Evolutionary conservation across 2,888 invertebrate species (phyloP), one percentile per base, ranked within the genome.

Genomic region (Epistrophella euchroma): DNA sequence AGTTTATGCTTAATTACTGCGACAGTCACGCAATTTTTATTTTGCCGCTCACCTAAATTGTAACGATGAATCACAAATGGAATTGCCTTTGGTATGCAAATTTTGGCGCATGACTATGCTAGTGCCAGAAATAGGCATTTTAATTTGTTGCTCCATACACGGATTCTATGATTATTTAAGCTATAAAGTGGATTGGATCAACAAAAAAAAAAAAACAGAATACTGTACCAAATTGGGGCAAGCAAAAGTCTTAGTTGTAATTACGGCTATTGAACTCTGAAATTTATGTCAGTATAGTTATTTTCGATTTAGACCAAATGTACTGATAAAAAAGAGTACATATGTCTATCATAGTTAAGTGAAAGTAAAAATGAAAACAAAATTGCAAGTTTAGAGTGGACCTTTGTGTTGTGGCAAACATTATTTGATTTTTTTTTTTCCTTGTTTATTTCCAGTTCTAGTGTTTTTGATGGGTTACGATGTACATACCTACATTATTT

Each of bases 1-100:
- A 79, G 58, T 66, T 75, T 75, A 66, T 50, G 70, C n/a, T 68
- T 81, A 75, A 81, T 81, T 81, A 75, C 80, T 81, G 80, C 80
- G 80, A 81, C 80, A 75, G 64, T 81, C 80, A 81, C 80, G 80
- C 80, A 81, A 75, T 71, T 32, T 75, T 45, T 37, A 40, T 55
- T 37, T 25, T 55, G 28, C 32, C 32, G 32, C 45, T 71, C 75
- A 56, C 22, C 60, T 55, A 43, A 70, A 37, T 28, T 25, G 43
- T 56, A 40, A 37, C 60, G 37, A 80, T 80, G 80, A 80, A 75
- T 80, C 80, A 80, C 68, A 62, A 62, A 60, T 45, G 43, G 25
- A 80, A 56, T 40, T 66, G 72, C 43, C 47, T 60, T 47, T 22
- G 22, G 9, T 75, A 75, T 74, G 80, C 75, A 81, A 75, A 70